Evolutionary conservation across 2,797 vertebrate genomes (phyloP), one percentile per base, ranked within the genome.

Genomic region (Chelmon rostratus): DNA sequence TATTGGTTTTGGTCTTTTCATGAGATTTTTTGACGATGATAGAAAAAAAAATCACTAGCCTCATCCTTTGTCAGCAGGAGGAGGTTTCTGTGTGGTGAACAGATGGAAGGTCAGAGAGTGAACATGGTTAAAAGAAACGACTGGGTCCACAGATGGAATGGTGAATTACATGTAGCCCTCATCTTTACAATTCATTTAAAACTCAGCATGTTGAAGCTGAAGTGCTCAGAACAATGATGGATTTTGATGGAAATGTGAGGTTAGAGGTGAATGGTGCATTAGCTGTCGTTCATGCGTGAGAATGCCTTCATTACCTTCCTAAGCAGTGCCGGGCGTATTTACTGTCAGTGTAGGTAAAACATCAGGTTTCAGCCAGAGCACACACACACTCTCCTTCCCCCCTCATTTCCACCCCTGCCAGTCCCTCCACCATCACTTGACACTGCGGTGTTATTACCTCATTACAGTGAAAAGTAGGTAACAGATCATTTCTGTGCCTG

Each of bases 401-500:
- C 21, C 53, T 44, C 66, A 53, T 86, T 87, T 82, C 73, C 71
- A 82, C 37, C 25, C 1, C 44, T 86, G 73, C 78, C 82, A 73
- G 18, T 78, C 82, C 66, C 69, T 82, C 81, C 63, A 77, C 68
- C 73, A 49, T 73, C 74, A 75, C 78, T 87, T 89, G 86, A 91
- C 90, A 80, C 76, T 77, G 80, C 86, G 65, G 72, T 86, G 86
- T 85, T 92, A 88, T 93, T 93, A 91, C 85, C 94, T 93, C 86
- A 93, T 95, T 95, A 93, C 82, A 82, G 82, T 80, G 35, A 70
- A 92, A 91, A 86, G 86, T 92, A 89, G 91, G 89, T 91, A 93
- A 91, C 79, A 62, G 85, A 91, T 93, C 81, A 88, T 90, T 81
- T 91, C 76, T 68, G 57, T 83, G 81, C 86, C 87, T 74, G 35